phyloP scores from a whole-genome alignment of 2,888 invertebrate species.

The Prosapia bicincta region DNA sequence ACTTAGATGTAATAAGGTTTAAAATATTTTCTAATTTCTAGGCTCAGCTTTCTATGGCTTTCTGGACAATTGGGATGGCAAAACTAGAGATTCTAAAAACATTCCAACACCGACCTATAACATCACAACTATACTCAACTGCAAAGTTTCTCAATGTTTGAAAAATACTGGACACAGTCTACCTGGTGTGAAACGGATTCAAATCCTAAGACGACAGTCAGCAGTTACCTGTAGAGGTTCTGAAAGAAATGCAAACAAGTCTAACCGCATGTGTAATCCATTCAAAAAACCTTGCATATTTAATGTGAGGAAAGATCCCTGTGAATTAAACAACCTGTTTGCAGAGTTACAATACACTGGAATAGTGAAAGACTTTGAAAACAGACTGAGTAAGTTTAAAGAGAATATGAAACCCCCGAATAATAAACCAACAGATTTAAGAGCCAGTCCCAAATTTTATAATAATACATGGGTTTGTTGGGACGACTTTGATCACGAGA shows the following conservation, averaged over 20 bases:
- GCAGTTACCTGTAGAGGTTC: neutral
- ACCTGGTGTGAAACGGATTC: neutral
- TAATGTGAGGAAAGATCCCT: constrained; percentile 32
- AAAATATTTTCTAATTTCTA: too few relatives aligned
- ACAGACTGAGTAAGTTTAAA: constrained; percentile 24
- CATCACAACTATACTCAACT: constrained; percentile 12
- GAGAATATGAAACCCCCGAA: constrained; percentile 22
- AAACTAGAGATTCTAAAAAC: constrained; percentile 2
- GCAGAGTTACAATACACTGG: constrained; percentile 13
- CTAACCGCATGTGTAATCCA: constrained; percentile 6
- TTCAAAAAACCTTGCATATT: constrained; percentile 29
- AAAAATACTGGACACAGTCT: neutral
- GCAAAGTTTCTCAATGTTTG: constrained; percentile 13
- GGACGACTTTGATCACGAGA: constrained; percentile 22
- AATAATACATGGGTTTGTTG: constrained; percentile 32
- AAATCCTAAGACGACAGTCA: constrained; percentile 8
- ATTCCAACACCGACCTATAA: neutral
- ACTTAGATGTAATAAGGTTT: too few relatives aligned
- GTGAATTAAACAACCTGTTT: constrained; percentile 31
- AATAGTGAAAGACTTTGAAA: constrained; percentile 26
- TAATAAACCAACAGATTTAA: constrained; percentile 25
- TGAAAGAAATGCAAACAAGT: neutral
- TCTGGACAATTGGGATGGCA: constrained; percentile 35
- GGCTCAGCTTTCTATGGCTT: constrained; percentile 35
- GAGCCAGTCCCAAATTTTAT: constrained; percentile 27